Evolutionary conservation across 2,113 vertebrate species (phyloP).

Genomic region (Plotosus lineatus): DNA sequence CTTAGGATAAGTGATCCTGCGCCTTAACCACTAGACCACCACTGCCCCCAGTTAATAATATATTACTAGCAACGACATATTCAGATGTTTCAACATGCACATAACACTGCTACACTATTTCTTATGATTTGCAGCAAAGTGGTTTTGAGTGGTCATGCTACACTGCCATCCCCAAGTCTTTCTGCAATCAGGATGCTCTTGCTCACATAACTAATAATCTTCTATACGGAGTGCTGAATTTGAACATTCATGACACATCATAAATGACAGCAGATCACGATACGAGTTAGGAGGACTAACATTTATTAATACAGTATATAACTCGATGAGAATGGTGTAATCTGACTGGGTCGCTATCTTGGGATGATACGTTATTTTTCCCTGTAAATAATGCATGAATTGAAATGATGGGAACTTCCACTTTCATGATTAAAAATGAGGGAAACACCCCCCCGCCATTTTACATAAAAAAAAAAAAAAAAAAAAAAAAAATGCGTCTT

Average conservation of each 20-base stretch:
- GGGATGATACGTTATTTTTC: no score
- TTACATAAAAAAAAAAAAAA: no score
- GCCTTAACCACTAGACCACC: no score
- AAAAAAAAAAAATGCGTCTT: no score
- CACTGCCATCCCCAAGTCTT: constrained; percentile 49
- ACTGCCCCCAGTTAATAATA: constrained; percentile 28
- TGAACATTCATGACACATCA: background rate
- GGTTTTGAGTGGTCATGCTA: constrained; percentile 42
- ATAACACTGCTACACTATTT: constrained; percentile 56
- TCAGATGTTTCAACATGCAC: constrained; percentile 57
- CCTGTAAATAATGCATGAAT: no score
- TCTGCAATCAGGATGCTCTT: constrained; percentile 57
- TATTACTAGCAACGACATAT: constrained; percentile 13
- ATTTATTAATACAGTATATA: no score
- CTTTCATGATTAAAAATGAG: no score
- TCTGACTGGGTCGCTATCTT: no score
- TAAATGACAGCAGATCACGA: background rate
- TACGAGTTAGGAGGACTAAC: background rate
- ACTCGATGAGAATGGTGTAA: no score
- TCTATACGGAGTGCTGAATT: constrained; percentile 43
- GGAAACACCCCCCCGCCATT: no score
- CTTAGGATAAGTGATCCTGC: no score
- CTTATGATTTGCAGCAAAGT: constrained; percentile 58
- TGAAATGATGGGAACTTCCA: no score
- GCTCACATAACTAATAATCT: constrained; percentile 55